phyloP scores from a whole-genome alignment of 2,888 invertebrate species.

The Ormia ochracea region DNA sequence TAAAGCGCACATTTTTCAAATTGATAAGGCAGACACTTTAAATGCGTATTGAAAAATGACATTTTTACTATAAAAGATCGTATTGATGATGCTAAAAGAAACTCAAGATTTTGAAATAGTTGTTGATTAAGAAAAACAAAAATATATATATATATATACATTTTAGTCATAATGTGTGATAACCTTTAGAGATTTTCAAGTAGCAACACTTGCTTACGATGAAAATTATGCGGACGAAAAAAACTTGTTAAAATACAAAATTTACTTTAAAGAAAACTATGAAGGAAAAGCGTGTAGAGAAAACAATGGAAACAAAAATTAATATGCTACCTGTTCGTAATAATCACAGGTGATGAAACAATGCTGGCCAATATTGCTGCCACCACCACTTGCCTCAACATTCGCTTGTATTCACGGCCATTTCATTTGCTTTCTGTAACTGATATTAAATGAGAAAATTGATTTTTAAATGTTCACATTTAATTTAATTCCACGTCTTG shows the following conservation, averaged over 20 bases:
- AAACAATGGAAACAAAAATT: neutral
- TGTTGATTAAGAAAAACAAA: slow-evolving; percentile 12
- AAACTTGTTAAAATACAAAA: too few species aligned
- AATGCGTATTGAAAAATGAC: slow-evolving; percentile 29
- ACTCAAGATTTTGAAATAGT: neutral
- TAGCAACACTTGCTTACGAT: neutral
- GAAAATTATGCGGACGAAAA: neutral
- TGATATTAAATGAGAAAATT: slow-evolving; percentile 1
- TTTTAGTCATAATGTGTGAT: neutral
- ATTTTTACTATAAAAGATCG: slow-evolving; percentile 37
- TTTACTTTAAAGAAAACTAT: too few species aligned
- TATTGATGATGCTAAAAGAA: neutral
- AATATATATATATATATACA: neutral
- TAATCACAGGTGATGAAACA: slow-evolving; percentile 15
- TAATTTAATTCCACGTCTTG: slow-evolving; percentile 15
- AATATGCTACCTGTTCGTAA: slow-evolving; percentile 37
- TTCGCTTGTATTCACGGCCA: neutral
- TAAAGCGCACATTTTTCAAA: slow-evolving; percentile 1
- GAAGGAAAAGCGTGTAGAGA: too few species aligned
- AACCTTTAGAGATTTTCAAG: neutral
- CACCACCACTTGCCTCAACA: slow-evolving; percentile 8
- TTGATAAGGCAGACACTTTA: slow-evolving; percentile 27
- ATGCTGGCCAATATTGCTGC: neutral
- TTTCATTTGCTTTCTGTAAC: neutral
- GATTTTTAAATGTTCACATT: slow-evolving; percentile 2